phyloP scores from a whole-genome alignment of 30 jellyfish, hydroid and myxozoan genomes.

The Turritopsis dohrnii region DNA sequence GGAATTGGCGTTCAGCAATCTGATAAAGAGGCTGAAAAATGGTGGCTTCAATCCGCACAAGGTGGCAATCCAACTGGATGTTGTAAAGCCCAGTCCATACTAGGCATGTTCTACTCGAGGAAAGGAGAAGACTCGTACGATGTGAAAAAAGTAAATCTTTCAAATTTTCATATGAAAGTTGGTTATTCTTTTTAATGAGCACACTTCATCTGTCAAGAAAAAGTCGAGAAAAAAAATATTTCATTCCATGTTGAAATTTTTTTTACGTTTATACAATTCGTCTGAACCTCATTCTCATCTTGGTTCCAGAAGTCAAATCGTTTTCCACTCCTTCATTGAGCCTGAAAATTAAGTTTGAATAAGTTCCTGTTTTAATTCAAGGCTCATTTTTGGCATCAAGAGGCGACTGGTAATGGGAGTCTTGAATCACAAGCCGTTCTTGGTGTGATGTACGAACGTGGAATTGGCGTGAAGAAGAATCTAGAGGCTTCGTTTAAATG shows the following conservation, averaged over 20 bases:
- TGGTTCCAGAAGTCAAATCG: neutral
- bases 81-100: constrained; percentile 74
- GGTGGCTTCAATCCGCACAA: constrained; percentile 84
- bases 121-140: constrained; percentile 65
- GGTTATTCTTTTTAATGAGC: too few relatives aligned
- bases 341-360: neutral
- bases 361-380: neutral
- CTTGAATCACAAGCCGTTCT: constrained; percentile 91
- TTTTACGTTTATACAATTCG: too few relatives aligned
- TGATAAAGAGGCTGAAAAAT: constrained; percentile 71
- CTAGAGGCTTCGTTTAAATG: constrained; percentile 57
- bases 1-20: constrained; percentile 82
- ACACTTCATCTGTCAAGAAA: too few relatives aligned
- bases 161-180: too few relatives aligned
- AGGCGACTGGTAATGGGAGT: constrained; percentile 97
- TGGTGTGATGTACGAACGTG: constrained; percentile 87
- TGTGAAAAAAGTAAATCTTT: constrained; percentile 47
- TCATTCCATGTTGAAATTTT: too few relatives aligned
- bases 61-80: constrained; percentile 86
- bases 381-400: constrained; percentile 99
- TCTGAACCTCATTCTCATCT: neutral
- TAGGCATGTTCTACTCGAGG: constrained; percentile 94
- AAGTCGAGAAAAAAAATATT: too few relatives aligned
- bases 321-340: neutral
- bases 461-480: constrained; percentile 58